These are phyloP conservation scores for Tetraneura akinire DNA, from an alignment of 1,140 invertebrate genomes.

Conservation along the genomic window DNA sequence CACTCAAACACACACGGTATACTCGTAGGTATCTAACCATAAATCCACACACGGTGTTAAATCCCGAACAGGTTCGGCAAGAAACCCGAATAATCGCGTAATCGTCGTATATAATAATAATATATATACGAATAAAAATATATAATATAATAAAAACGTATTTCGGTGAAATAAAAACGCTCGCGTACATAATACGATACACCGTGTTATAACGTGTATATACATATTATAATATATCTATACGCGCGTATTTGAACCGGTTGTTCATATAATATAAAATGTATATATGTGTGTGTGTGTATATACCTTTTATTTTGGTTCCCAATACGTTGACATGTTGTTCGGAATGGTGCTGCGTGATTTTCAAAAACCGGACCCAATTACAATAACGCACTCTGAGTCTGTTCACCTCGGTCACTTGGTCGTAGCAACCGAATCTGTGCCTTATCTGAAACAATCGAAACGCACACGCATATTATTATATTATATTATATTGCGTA, in stretches of 20 bases:
- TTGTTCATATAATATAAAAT: no score
- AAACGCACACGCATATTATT: slow-evolving; percentile 16
- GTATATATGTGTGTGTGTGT: no score
- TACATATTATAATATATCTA: background rate
- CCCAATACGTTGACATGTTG: slow-evolving; percentile 82
- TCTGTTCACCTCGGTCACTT: slow-evolving; percentile 74
- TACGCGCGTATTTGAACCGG: no score
- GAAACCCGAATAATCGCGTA: slow-evolving; percentile 47
- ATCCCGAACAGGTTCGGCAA: slow-evolving; percentile 47
- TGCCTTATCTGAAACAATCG: slow-evolving; percentile 75
- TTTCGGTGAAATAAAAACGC: slow-evolving; percentile 47
- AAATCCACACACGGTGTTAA: slow-evolving; percentile 48
- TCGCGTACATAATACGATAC: no score
- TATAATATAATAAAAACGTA: slow-evolving; percentile 47
- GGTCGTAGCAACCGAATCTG: slow-evolving; percentile 86
- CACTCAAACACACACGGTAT: background rate
- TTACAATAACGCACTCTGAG: slow-evolving; percentile 85
- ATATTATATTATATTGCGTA: no score
- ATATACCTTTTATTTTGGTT: slow-evolving; percentile 74
- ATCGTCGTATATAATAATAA: no score
- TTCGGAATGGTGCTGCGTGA: slow-evolving; percentile 74
- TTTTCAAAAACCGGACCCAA: slow-evolving; percentile 88
- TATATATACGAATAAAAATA: slow-evolving; percentile 45
- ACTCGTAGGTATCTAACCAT: background rate
- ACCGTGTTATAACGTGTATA: no score